Conservation (phyloP, 2,888 invertebrate genomes). For the Alentia gelatinosa region DNA sequence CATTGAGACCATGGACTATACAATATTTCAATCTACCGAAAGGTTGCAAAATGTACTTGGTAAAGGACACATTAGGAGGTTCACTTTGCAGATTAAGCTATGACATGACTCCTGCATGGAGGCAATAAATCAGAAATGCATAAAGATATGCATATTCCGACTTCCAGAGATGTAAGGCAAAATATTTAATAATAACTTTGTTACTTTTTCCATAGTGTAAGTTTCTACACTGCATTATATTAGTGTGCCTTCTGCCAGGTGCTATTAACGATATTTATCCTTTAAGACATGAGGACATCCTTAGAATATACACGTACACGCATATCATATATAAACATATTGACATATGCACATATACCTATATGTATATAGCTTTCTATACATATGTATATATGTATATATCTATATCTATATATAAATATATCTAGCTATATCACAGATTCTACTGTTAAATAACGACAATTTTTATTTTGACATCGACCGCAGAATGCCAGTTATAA, state of each 20-base stretch:
- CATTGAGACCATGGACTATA: conserved; percentile 18
- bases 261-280: background rate
- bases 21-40: conserved; percentile 29
- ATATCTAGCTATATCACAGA: conserved; percentile 43
- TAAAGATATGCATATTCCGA: background rate
- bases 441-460: background rate
- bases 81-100: background rate
- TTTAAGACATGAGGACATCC: background rate
- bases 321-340: conserved; percentile 26
- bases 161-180: background rate
- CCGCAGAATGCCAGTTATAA: background rate
- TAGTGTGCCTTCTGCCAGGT: conserved; percentile 8
- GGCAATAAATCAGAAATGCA: background rate
- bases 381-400: conserved; percentile 36
- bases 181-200: background rate
- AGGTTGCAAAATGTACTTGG: background rate
- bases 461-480: conserved; percentile 1
- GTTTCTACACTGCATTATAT: conserved; percentile 1
- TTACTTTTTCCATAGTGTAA: background rate
- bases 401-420: conserved; percentile 40
- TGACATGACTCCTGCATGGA: background rate
- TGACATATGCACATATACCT: conserved; percentile 20
- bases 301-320: background rate
- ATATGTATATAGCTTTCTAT: background rate
- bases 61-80: background rate